A percentile compares a stretch with the other conserved stretches of the same genome.
phyloP scores from a whole-genome alignment of 2,797 vertebrate genomes.

The Falco biarmicus region DNA sequence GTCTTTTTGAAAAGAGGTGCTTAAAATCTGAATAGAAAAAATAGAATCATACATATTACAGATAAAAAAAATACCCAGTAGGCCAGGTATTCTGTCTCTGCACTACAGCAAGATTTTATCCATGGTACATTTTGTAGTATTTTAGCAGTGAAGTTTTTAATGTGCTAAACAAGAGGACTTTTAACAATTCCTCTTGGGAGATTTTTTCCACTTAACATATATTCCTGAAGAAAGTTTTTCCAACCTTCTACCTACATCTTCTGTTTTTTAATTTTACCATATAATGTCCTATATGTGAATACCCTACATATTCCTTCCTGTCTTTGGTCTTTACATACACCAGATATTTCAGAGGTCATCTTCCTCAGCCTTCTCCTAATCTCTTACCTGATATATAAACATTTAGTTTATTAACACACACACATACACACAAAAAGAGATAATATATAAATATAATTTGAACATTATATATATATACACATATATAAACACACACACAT shows the following conservation, averaged over 20 bases:
- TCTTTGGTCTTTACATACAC: not conserved
- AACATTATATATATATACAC: not conserved
- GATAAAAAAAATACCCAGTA: not conserved
- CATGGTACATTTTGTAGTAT: not conserved
- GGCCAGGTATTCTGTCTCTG: not conserved
- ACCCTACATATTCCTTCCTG: not conserved
- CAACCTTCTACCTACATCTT: not conserved
- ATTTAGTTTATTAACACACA: not conserved
- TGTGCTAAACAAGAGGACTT: not conserved
- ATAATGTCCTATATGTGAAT: not conserved
- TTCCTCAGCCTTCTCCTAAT: not conserved
- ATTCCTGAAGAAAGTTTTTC: not conserved
- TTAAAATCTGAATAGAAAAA: slow-evolving; percentile 26
- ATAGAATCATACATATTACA: not conserved
- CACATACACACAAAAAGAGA: not conserved
- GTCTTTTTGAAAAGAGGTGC: not conserved
- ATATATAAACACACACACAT: not conserved
- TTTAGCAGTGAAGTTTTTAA: not conserved
- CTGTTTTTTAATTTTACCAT: slow-evolving; percentile 3
- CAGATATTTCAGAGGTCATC: not conserved
- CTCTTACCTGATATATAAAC: not conserved
- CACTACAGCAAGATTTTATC: not conserved
- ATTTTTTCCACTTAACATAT: not conserved
- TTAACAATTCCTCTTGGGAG: not conserved
- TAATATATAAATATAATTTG: not conserved